Evolutionary conservation across 2,888 invertebrate genomes (phyloP).

Genomic region (Palloptera scutellata): DNA sequence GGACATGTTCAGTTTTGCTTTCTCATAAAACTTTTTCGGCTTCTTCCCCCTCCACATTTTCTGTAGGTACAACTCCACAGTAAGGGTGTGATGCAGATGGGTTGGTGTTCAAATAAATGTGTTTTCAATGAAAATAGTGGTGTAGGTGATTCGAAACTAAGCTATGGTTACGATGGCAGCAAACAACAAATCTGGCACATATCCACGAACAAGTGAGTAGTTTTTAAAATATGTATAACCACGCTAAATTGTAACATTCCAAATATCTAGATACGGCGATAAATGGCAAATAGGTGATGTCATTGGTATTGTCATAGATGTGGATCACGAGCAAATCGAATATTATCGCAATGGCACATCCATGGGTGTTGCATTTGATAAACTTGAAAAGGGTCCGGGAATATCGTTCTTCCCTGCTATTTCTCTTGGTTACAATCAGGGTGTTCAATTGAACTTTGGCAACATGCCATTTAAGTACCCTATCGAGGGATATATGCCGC

Average conservation of each 20-base stretch:
- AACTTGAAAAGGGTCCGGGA: conserved; percentile 75
- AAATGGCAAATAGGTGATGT: conserved; percentile 85
- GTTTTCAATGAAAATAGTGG: conserved; percentile 81
- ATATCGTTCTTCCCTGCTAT: conserved; percentile 83
- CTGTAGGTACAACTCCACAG: conserved; percentile 74
- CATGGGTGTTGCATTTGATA: conserved; percentile 77
- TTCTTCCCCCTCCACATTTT: background rate
- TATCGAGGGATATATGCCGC: conserved; percentile 71
- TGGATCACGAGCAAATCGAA: conserved; percentile 75
- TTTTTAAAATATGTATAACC: conserved; percentile 9
- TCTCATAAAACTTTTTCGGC: background rate
- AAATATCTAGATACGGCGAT: conserved; percentile 71
- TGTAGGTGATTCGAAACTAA: conserved; percentile 79
- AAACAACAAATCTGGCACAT: conserved; percentile 64
- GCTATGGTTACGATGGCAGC: conserved; percentile 74
- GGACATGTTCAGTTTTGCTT: conserved; percentile 5
- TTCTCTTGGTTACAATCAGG: conserved; percentile 79
- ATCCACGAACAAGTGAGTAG: conserved; percentile 59
- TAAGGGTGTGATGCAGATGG: conserved; percentile 88
- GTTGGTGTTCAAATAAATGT: conserved; percentile 81
- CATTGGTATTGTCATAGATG: conserved; percentile 77
- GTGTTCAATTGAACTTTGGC: conserved; percentile 82
- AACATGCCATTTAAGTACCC: conserved; percentile 74
- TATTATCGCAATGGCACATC: conserved; percentile 78
- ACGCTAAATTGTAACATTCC: background rate